These are phyloP conservation scores for Dermochelys coriacea DNA, from an alignment of 2,797 vertebrate genomes.

Conservation along the genomic window DNA sequence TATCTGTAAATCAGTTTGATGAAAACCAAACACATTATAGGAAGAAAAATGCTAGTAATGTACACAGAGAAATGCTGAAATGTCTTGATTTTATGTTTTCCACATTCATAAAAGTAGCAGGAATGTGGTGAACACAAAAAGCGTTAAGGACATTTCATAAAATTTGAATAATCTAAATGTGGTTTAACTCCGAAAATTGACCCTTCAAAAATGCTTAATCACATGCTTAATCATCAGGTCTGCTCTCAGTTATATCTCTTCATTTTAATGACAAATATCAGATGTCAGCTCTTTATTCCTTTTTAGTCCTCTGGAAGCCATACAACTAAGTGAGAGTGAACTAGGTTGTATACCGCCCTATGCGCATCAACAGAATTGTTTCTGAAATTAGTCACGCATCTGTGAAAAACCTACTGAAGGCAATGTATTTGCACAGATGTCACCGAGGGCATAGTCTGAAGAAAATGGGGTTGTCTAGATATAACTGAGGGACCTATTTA, in stretches of 20 bases:
- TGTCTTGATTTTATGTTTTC: not conserved
- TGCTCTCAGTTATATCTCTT: not conserved
- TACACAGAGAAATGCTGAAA: not conserved
- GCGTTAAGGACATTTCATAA: not conserved
- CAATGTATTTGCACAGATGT: slow-evolving; percentile 41
- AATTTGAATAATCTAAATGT: not conserved
- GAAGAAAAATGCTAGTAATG: not conserved
- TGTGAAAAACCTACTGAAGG: slow-evolving; percentile 11
- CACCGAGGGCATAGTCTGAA: slow-evolving; percentile 45
- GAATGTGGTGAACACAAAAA: not conserved
- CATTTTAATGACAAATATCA: not conserved
- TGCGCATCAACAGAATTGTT: not conserved
- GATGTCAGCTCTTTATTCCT: not conserved
- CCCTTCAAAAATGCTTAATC: not conserved
- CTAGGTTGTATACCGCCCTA: not conserved
- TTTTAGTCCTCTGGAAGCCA: not conserved
- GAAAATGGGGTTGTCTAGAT: slow-evolving; percentile 2
- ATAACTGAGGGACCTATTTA: slow-evolving; percentile 38
- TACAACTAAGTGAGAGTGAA: not conserved
- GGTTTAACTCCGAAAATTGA: not conserved
- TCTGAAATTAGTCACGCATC: slow-evolving; percentile 30
- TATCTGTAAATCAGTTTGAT: not conserved
- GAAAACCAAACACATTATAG: not conserved
- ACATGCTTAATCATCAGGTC: not conserved
- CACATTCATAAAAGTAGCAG: not conserved